phyloP scores from a whole-genome alignment of 1,140 invertebrate species.

The Armadillidium nasatum region DNA sequence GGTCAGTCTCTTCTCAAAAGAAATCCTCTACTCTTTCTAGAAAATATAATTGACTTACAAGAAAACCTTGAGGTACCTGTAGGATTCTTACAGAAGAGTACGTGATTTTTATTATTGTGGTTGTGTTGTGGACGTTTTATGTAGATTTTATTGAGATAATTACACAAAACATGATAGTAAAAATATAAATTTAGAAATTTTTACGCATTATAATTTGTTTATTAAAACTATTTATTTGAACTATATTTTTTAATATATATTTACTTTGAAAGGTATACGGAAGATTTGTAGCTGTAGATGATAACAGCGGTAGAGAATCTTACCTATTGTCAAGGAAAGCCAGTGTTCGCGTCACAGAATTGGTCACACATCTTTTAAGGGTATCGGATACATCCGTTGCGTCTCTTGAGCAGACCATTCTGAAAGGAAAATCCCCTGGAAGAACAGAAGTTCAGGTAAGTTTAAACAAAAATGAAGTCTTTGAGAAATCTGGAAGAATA shows the following conservation, averaged over 20 bases:
- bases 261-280: constrained; percentile 61
- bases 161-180: background rate
- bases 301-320: constrained; percentile 82
- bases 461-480: background rate
- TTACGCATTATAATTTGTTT: background rate
- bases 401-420: constrained; percentile 61
- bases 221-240: background rate
- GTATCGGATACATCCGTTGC: constrained; percentile 86
- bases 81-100: too few species aligned
- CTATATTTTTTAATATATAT: background rate
- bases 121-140: too few species aligned
- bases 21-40: too few species aligned
- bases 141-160: too few species aligned
- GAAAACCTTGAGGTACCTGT: too few species aligned
- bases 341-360: constrained; percentile 80
- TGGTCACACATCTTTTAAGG: constrained; percentile 74
- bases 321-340: constrained; percentile 84
- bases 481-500: background rate
- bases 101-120: too few species aligned
- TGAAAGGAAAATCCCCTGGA: constrained; percentile 82
- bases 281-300: constrained; percentile 80
- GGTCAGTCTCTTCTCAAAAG: too few species aligned
- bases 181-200: background rate
- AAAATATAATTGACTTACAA: too few species aligned
- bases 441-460: constrained; percentile 83